These are phyloP conservation scores for Orestias chungarensis DNA, from an alignment of 2,797 vertebrate genomes.

Conservation along the genomic window DNA sequence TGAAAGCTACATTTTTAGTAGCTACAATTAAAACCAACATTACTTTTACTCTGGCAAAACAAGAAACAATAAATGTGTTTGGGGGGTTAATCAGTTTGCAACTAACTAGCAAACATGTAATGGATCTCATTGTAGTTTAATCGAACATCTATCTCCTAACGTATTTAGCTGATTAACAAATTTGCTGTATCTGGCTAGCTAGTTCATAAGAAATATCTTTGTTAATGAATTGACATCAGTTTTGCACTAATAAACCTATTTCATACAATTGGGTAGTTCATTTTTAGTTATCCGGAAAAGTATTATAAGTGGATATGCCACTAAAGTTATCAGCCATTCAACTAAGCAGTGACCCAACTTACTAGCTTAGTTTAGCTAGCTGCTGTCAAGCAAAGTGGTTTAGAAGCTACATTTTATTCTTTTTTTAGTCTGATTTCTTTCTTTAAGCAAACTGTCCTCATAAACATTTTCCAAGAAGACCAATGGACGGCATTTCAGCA, in stretches of 20 bases:
- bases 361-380: background rate
- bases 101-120: background rate
- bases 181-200: background rate
- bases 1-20: too few species aligned
- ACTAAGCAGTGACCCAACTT: background rate
- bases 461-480: constrained; percentile 23
- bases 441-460: constrained; percentile 38
- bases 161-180: background rate
- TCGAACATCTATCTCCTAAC: background rate
- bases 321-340: background rate
- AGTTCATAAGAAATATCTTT: background rate
- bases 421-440: background rate
- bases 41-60: background rate
- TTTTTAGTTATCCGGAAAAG: background rate
- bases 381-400: background rate
- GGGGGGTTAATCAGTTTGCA: background rate
- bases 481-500: constrained; percentile 2
- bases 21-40: background rate
- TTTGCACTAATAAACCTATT: background rate
- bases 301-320: background rate
- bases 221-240: background rate
- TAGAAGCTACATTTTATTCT: background rate
- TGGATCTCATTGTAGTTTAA: background rate
- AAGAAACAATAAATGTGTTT: too few species aligned
- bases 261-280: background rate